Evolutionary conservation across 2,888 invertebrate genomes (phyloP), one percentile per base, ranked within the genome.

Genomic region (Oegoconia quadripuncta): DNA sequence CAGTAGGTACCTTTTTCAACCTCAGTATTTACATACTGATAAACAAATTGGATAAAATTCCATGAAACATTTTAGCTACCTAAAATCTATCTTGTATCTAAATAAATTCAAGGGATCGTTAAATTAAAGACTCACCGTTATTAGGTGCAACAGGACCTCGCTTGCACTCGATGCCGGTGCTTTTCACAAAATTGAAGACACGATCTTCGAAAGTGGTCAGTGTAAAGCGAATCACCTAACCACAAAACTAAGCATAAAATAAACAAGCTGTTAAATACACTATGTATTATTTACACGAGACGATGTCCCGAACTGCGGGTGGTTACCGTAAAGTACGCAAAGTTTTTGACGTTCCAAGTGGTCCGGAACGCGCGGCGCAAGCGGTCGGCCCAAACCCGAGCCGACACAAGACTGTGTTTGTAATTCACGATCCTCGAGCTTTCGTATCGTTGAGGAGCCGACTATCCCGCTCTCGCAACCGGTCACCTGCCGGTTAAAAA

Each of bases 81-180:
- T 23, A 23, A n/a, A 23, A 23, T 23, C 3, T 9, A n/a, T 23
- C n/a, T 6, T 23, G 26, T n/a, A 26, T 5, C 2, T 29, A 11
- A n/a, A 5, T 27, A 33, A 33, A 22, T 6, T n/a, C n/a, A n/a
- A n/a, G n/a, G n/a, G 6, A 35, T 36, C 14, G 28, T 29, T 36
- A 15, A 36, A 72, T n/a, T n/a, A 72, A 66, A 69, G 65, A 77
- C 83, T 80, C 61, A 84, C 84, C 78, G 73, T 72, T 74, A 70
- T 60, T 72, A 68, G 74, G 71, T 80, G 79, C 78, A 81, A 80
- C 82, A 80, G 83, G 82, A 83, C 76, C 62, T 71, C 64, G 59
- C 64, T 64, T 73, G 69, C 79, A 79, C 77, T 69, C 67, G 61
- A 62, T 64, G 64, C 63, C 60, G 66, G 66, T 72, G 69, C 71